phyloP scores from a whole-genome alignment of 2,113 vertebrate genomes.

The Toxotes jaculatrix region DNA sequence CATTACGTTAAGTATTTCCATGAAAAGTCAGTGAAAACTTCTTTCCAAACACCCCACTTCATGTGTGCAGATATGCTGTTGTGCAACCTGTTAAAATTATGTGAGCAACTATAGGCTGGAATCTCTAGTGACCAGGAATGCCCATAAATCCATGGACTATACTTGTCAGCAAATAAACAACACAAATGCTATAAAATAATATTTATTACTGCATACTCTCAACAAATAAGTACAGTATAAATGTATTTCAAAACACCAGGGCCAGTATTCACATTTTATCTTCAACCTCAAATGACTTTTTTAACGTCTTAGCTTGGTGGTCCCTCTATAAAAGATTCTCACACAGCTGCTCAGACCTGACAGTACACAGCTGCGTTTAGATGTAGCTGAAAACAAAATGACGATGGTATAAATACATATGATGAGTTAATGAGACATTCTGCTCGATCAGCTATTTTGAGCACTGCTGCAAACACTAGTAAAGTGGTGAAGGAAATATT shows the following conservation, averaged over 20 bases:
- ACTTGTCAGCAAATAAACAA: constrained; percentile 20
- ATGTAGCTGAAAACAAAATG: background rate
- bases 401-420: constrained; percentile 9
- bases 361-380: constrained; percentile 2
- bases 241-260: constrained; percentile 58
- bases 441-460: constrained; percentile 23
- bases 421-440: constrained; percentile 20
- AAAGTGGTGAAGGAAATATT: background rate
- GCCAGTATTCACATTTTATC: constrained; percentile 49
- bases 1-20: background rate
- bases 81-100: background rate
- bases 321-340: constrained; percentile 10
- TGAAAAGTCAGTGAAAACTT: background rate
- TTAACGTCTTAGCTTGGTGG: constrained; percentile 4
- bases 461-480: background rate
- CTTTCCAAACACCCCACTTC: background rate
- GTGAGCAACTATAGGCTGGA: background rate
- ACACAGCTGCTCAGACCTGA: background rate
- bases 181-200: constrained; percentile 77
- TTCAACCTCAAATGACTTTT: constrained; percentile 13
- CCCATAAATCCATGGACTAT: background rate
- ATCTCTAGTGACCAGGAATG: background rate
- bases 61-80: background rate
- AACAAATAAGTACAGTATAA: constrained; percentile 64
- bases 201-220: constrained; percentile 74